These are phyloP conservation scores for Grantiella picta DNA, from an alignment of 2,113 vertebrate genomes.

Conservation along the genomic window DNA sequence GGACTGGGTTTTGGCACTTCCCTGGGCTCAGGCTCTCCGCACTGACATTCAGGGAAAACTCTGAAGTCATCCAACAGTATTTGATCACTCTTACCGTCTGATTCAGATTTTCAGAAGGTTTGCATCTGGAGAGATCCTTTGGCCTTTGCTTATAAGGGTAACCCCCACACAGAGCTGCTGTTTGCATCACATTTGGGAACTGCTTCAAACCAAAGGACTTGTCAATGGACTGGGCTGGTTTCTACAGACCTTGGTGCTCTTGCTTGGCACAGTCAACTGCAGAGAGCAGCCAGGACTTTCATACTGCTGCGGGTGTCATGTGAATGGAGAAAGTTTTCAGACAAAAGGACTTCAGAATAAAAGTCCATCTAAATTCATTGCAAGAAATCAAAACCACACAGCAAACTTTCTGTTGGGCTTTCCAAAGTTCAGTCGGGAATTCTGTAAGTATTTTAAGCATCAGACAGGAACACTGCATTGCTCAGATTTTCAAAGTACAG, in stretches of 20 bases:
- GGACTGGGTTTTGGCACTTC: background rate
- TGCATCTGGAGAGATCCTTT: background rate
- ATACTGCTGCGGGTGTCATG: accelerated
- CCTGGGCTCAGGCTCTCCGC: background rate
- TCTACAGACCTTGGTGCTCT: background rate
- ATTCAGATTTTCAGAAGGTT: background rate
- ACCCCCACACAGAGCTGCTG: background rate
- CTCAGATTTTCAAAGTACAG: background rate
- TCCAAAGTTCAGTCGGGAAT: background rate
- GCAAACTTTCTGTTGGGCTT: background rate
- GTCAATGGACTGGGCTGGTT: background rate
- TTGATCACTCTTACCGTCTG: background rate
- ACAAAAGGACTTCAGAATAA: conserved; percentile 2
- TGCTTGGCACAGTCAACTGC: background rate
- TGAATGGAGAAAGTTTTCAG: background rate
- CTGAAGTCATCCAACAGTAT: background rate
- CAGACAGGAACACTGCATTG: background rate
- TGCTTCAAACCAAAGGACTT: background rate
- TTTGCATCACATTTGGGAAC: background rate
- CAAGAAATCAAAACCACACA: background rate
- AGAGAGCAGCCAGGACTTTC: background rate
- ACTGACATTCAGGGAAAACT: background rate
- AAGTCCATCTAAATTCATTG: background rate
- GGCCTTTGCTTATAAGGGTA: background rate
- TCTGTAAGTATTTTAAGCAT: background rate